Base-by-base conservation (phyloP, 23 tunicate genomes). In the Phallusia fumigata region DNA sequence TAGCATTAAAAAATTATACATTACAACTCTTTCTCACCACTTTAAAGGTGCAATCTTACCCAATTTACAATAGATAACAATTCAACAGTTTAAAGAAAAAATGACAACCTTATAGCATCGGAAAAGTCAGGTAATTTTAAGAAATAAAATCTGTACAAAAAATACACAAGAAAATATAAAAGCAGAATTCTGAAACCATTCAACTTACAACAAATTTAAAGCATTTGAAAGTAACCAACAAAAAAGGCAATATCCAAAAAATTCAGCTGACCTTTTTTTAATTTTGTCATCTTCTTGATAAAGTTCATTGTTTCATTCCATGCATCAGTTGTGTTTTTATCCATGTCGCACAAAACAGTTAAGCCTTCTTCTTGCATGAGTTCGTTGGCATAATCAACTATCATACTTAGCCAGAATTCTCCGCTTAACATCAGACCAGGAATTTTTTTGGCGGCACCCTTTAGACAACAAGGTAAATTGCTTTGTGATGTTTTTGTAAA, bases 341-440 rank as follows among this genome's bases (percentile, higher is more conserved):
- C 76, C 32, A 84, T 30, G 5, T 77, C 73, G 15, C 52, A 32
- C 26, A 53, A 45, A 30, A 35, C 47, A 28, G 78, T 2, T 18
- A 47, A 32, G 33, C 77, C 45, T 33, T 53, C 69, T 28, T 31
- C 36, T 30, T 35, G 53, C 24, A 84, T 19, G 32, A 76, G 44
- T 13, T 33, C 10, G 53, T 84, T 80, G 19, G 88, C 81, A 69
- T 32, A 84, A 32, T 47, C 35, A 18, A 76, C 35, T 0, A 84
- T 76, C 31, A 47, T 28, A 19, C 51, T 30, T 12, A 84, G 76
- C 88, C 88, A 84, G 33, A 84, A 77, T n/a, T 64, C 53, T 8
- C 88, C 88, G 28, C 34, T 24, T 3, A 53, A 74, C 88, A 84
- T 84, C 53, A 76, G 8, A 21, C 88, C 88, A 1, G 82, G 76